phyloP scores from a whole-genome alignment of 1,140 invertebrate species.

The Drosophila murphyi region DNA sequence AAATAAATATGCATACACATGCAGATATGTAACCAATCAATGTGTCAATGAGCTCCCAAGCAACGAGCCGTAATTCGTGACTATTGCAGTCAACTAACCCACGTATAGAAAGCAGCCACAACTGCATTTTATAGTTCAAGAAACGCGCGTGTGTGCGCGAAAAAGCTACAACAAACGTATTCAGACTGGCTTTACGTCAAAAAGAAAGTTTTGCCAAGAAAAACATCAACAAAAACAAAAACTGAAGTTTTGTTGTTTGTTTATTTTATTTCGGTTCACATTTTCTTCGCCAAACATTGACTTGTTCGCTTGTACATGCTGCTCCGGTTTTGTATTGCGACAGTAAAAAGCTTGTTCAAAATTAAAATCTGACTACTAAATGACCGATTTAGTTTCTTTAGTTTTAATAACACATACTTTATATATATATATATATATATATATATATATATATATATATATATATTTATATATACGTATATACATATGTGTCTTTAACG shows the following conservation, averaged over 20 bases:
- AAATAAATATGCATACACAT: background rate
- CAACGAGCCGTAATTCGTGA: constrained; percentile 15
- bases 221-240: constrained; percentile 70
- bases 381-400: constrained; percentile 4
- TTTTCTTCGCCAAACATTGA: constrained; percentile 57
- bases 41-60: background rate
- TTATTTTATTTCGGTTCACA: constrained; percentile 68
- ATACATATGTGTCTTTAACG: constrained; percentile 1
- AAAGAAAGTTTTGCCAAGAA: constrained; percentile 78
- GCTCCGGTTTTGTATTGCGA: constrained; percentile 39
- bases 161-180: constrained; percentile 40
- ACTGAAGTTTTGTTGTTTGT: constrained; percentile 53
- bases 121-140: constrained; percentile 72
- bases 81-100: constrained; percentile 45
- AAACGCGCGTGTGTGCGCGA: constrained; percentile 56
- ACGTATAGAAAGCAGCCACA: constrained; percentile 66
- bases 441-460: background rate
- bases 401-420: background rate
- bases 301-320: constrained; percentile 27
- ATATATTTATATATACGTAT: background rate
- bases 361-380: constrained; percentile 36
- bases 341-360: constrained; percentile 47
- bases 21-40: background rate
- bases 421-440: background rate
- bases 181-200: constrained; percentile 59